These are phyloP conservation scores for Haliaeetus leucogaster DNA, from an alignment of 2,113 vertebrate species.

Conservation along the genomic window DNA sequence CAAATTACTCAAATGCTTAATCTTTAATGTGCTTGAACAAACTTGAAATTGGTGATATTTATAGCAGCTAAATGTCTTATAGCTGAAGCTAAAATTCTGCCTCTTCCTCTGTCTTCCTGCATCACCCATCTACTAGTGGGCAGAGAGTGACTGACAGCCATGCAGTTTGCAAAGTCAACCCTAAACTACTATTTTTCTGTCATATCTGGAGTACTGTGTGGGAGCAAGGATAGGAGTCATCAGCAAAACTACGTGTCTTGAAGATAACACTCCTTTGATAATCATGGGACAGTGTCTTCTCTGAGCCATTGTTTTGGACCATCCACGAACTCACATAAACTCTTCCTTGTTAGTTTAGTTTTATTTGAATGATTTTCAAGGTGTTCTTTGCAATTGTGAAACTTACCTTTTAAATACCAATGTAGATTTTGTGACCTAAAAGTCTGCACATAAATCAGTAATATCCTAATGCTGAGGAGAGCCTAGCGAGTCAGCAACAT, in stretches of 20 bases:
- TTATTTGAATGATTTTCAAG: neutral
- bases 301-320: neutral
- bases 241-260: neutral
- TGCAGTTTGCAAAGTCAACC: neutral
- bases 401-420: neutral
- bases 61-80: neutral
- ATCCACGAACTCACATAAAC: neutral
- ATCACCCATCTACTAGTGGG: neutral
- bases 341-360: neutral
- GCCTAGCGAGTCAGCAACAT: neutral
- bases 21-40: neutral
- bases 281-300: neutral
- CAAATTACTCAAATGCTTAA: neutral
- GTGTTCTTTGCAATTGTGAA: neutral
- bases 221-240: neutral
- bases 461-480: neutral
- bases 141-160: neutral
- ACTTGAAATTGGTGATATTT: neutral
- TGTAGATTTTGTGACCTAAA: neutral
- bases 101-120: neutral
- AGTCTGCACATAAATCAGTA: neutral
- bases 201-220: neutral
- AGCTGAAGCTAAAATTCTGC: neutral
- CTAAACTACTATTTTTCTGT: neutral
- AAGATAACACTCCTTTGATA: neutral